Evolutionary conservation across 1,140 invertebrate species (phyloP), one percentile per base, ranked within the genome.

Genomic region (Hylyphantes graminicola): DNA sequence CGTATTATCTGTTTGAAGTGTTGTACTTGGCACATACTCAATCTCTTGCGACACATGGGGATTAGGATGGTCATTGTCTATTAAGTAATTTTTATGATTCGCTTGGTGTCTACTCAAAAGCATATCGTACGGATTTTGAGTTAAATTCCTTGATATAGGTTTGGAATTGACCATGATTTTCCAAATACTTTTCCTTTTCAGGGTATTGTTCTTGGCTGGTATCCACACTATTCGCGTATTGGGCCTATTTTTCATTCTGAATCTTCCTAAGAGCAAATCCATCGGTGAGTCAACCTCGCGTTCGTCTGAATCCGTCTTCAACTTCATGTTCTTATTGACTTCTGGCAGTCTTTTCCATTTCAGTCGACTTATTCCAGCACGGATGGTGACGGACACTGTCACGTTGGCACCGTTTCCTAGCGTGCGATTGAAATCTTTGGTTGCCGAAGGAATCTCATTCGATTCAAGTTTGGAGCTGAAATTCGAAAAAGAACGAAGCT

Each of bases 201-300:
- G 48, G 21, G 57, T 55, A 19, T 48, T 48, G 12, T 74, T 83
- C n/a, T 65, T 64, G 0, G 48, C 51, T 55, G 80, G 80, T 8
- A 83, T 55, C 80, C 80, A 83, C 70, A 83, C 75, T 11, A 83
- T 83, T 75, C 80, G 64, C 19, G 70, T 83, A 57, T 59, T 74
- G 0, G 72, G 21, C 5, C 50, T 50, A n/a, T 50, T 63, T 9
- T n/a, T 35, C 19, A 70, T 61, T 4, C 8, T 55, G 13, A 70
- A 63, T 74, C 67, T 83, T 9, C 50, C 55, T 11, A 67, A 64
- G 21, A 21, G 15, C 7, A 67, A 17, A 78, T 78, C 76, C 63
- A 65, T 78, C 3, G 11, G 35, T 7, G 63, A 67, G 54, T 12
- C 12, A 51, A 35, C 17, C 3, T 74, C 72, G 19, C 10, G 21